phyloP scores from a whole-genome alignment of 1,140 invertebrate genomes.

The Planococcus citri region DNA sequence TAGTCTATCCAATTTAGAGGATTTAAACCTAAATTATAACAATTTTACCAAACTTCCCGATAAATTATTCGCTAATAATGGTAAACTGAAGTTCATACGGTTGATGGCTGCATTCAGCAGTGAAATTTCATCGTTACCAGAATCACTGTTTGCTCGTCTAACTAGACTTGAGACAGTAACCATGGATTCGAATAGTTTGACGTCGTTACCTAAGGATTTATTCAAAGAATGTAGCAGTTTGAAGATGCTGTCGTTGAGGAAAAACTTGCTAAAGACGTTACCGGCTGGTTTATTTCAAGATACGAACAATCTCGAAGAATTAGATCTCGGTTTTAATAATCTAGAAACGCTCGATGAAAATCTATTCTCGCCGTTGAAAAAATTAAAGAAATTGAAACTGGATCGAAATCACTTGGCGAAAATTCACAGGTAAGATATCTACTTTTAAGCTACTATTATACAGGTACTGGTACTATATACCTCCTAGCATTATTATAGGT shows the following conservation, averaged over 20 bases:
- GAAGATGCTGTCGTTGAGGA: background rate
- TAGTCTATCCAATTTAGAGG: background rate
- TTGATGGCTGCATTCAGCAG: background rate
- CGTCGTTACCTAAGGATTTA: background rate
- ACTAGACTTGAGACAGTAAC: background rate
- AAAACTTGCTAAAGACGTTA: background rate
- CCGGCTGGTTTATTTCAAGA: background rate
- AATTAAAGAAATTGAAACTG: background rate
- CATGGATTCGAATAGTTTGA: background rate
- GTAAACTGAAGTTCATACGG: background rate
- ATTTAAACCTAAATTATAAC: background rate
- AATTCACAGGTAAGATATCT: background rate
- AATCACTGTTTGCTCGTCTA: background rate
- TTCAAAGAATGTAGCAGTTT: background rate
- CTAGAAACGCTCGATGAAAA: background rate
- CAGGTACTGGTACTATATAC: too few relatives aligned
- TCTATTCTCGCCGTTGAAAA: background rate
- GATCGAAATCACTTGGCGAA: background rate
- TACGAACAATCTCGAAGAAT: background rate
- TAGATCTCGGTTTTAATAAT: background rate
- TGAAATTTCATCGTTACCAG: background rate
- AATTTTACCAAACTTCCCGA: background rate
- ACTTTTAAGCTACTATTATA: too few relatives aligned
- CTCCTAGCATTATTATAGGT: too few relatives aligned
- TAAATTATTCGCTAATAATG: background rate